These are phyloP conservation scores for Drosophila anomelani DNA, from an alignment of 2,888 invertebrate species.

Conservation along the genomic window DNA sequence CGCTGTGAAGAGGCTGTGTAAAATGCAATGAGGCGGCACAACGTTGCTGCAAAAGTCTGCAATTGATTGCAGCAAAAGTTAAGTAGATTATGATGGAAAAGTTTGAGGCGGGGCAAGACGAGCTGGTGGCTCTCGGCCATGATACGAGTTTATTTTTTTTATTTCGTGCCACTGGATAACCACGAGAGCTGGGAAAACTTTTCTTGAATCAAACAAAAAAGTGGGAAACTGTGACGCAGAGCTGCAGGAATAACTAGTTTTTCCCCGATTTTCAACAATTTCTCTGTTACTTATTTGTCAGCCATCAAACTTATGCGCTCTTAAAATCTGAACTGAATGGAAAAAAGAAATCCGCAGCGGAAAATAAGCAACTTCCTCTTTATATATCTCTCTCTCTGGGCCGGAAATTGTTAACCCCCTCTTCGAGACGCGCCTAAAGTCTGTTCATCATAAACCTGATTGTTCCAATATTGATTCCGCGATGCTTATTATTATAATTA, in stretches of 20 bases:
- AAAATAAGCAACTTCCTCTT: constrained; percentile 64
- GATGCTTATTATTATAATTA: constrained; percentile 9
- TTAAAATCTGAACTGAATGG: constrained; percentile 34
- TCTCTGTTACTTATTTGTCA: constrained; percentile 59
- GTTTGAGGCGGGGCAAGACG: constrained; percentile 45
- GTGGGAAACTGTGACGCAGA: not conserved
- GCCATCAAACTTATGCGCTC: constrained; percentile 60
- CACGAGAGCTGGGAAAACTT: constrained; percentile 46
- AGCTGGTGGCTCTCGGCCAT: constrained; percentile 25
- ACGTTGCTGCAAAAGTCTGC: constrained; percentile 58
- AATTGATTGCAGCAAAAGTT: constrained; percentile 81
- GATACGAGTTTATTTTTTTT: constrained; percentile 43
- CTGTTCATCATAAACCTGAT: constrained; percentile 21
- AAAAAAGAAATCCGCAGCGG: constrained; percentile 6
- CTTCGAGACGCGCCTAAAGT: constrained; percentile 19
- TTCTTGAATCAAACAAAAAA: constrained; percentile 24
- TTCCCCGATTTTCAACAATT: constrained; percentile 34
- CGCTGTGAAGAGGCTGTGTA: constrained; percentile 63
- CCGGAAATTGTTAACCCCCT: constrained; percentile 44
- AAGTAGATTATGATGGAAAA: constrained; percentile 81
- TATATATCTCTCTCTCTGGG: not conserved
- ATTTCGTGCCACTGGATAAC: constrained; percentile 42
- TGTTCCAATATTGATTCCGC: constrained; percentile 35
- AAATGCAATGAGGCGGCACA: constrained; percentile 73
- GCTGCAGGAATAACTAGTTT: constrained; percentile 35